Conservation (phyloP, 53 echinoderm and acorn worm species). For the Temnopleurus reevesii region DNA sequence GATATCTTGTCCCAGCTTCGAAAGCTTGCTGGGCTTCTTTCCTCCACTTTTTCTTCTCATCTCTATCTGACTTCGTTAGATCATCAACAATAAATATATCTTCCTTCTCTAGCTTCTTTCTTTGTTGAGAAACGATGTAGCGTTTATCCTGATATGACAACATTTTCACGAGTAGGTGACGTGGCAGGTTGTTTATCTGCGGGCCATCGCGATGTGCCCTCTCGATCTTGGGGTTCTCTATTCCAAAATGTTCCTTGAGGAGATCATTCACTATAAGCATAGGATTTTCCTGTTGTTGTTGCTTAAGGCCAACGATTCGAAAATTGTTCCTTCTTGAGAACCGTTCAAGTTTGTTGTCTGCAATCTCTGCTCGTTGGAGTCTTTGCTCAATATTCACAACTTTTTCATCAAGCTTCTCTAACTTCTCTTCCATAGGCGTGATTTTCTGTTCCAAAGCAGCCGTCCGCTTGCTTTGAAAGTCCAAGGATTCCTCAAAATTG, state of each 20-base stretch:
- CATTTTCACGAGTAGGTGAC: slow-evolving; percentile 30
- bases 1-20: background rate
- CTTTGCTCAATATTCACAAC: background rate
- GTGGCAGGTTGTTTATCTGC: background rate
- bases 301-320: background rate
- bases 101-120: slow-evolving; percentile 33
- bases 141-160: slow-evolving; percentile 35
- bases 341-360: slow-evolving; percentile 26
- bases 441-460: background rate
- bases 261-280: background rate
- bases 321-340: slow-evolving; percentile 42
- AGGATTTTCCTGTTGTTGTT: background rate
- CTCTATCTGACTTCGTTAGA: slow-evolving; percentile 44
- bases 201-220: slow-evolving; percentile 26
- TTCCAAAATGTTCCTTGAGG: background rate
- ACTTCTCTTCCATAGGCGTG: background rate
- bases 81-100: slow-evolving; percentile 22
- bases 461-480: background rate
- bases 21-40: slow-evolving; percentile 4
- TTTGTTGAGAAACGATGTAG: slow-evolving; percentile 30
- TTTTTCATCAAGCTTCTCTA: background rate
- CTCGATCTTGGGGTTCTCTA: slow-evolving; percentile 22
- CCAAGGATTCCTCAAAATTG: slow-evolving; percentile 16
- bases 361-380: background rate
- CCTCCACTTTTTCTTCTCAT: slow-evolving; percentile 30